phyloP scores from a whole-genome alignment of 2,797 vertebrate genomes.

The Crocodylus rhombifer region DNA sequence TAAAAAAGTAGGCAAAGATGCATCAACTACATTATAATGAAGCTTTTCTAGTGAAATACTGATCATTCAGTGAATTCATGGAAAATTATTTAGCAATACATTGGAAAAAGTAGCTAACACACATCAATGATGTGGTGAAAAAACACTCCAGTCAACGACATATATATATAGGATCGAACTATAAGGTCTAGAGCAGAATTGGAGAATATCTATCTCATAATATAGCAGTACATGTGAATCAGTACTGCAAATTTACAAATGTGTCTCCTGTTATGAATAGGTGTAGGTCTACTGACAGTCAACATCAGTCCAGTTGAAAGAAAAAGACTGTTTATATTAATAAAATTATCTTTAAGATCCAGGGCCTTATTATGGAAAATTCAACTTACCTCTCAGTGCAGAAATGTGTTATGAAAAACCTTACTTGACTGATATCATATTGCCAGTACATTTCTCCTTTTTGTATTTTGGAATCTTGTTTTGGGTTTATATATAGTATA shows the following conservation, averaged over 20 bases:
- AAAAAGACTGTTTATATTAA: neutral
- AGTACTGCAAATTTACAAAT: neutral
- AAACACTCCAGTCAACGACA: neutral
- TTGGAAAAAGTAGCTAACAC: neutral
- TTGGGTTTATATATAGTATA: neutral
- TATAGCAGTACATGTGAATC: neutral
- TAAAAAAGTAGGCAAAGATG: neutral
- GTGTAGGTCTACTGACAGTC: neutral
- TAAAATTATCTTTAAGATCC: neutral
- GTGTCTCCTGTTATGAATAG: neutral
- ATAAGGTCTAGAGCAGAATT: neutral
- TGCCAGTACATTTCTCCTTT: neutral
- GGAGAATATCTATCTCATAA: neutral
- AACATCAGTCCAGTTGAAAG: neutral
- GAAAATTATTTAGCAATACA: neutral
- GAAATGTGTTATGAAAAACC: neutral
- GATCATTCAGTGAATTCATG: neutral
- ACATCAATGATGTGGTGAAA: neutral
- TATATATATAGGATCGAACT: neutral
- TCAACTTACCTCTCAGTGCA: neutral
- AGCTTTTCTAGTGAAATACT: neutral
- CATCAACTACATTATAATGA: neutral
- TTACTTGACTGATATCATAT: fast-evolving
- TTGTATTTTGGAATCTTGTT: neutral
- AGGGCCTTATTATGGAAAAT: neutral